Evolutionary conservation across 37 sponge, comb jelly and placozoan species (phyloP).

Genomic region (Petrosia ficiformis): DNA sequence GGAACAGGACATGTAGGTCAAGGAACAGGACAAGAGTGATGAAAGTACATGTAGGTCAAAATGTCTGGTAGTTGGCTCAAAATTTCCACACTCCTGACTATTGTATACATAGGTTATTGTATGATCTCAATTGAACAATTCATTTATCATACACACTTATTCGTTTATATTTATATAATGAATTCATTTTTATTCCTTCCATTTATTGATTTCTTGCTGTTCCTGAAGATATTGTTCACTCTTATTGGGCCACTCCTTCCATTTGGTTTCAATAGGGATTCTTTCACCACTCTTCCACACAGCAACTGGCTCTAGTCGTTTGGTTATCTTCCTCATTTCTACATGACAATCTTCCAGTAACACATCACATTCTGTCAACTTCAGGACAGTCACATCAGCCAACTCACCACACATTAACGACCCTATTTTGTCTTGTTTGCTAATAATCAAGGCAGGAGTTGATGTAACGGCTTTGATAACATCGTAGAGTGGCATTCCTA

Average conservation of each 20-base stretch:
- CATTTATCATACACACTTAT: too few relatives aligned
- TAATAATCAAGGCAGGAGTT: conserved; percentile 23
- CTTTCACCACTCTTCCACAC: conserved; percentile 37
- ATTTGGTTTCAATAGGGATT: neutral
- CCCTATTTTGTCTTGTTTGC: conserved; percentile 5
- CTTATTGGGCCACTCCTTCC: conserved; percentile 2
- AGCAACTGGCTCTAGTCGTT: conserved; percentile 26
- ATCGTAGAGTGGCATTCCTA: conserved; percentile 49
- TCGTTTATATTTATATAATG: too few relatives aligned
- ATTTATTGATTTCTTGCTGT: too few relatives aligned
- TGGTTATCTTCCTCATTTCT: conserved; percentile 17
- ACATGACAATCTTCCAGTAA: conserved; percentile 40
- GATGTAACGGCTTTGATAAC: conserved; percentile 35
- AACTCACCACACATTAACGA: conserved; percentile 11
- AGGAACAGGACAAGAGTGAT: too few relatives aligned
- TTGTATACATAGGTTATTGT: too few relatives aligned
- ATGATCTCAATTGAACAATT: too few relatives aligned
- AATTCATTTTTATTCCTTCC: too few relatives aligned
- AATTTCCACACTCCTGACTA: too few relatives aligned
- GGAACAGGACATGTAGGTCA: too few relatives aligned
- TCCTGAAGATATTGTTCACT: neutral
- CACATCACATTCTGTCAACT: conserved; percentile 10
- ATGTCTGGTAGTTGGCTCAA: too few relatives aligned
- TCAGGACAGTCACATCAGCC: conserved; percentile 52
- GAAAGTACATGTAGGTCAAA: too few relatives aligned